These are phyloP conservation scores for Oryzias celebensis DNA, from an alignment of 2,113 vertebrate species.

Conservation along the genomic window DNA sequence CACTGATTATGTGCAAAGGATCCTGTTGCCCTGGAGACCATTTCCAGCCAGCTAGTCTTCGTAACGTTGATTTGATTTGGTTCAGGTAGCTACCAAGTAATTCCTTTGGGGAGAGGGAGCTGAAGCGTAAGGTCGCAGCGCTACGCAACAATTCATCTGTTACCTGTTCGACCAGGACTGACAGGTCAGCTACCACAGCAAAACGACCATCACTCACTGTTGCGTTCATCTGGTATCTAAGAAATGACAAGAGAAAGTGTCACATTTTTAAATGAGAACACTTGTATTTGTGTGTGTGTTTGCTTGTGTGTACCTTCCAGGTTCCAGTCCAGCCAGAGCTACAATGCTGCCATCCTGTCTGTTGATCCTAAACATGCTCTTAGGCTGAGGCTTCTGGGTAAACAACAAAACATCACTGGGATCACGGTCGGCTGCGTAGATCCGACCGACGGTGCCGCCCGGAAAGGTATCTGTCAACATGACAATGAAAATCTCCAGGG, in stretches of 20 bases:
- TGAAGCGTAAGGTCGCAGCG: constrained; percentile 86
- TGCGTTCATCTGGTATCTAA: constrained; percentile 88
- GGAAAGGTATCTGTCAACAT: constrained; percentile 92
- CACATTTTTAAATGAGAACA: not conserved
- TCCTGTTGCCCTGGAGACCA: constrained; percentile 80
- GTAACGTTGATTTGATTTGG: constrained; percentile 82
- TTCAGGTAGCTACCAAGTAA: constrained; percentile 88
- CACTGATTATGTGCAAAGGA: constrained; percentile 85
- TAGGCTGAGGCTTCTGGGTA: constrained; percentile 82
- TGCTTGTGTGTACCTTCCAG: constrained; percentile 78
- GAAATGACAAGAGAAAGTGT: not conserved
- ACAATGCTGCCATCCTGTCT: constrained; percentile 89
- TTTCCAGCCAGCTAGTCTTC: constrained; percentile 70
- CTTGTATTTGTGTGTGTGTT: not conserved
- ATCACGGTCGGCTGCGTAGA: constrained; percentile 91
- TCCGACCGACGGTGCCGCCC: constrained; percentile 90
- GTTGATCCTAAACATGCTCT: constrained; percentile 89
- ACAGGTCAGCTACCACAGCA: constrained; percentile 87
- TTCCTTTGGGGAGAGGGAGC: constrained; percentile 87
- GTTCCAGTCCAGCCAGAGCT: constrained; percentile 88
- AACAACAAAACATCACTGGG: constrained; percentile 89
- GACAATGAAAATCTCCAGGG: constrained; percentile 90
- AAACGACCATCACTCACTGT: constrained; percentile 94
- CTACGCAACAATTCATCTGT: constrained; percentile 85
- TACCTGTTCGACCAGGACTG: constrained; percentile 89